Base-by-base conservation (phyloP, 2,113 vertebrate genomes). In the Python bivittatus region DNA sequence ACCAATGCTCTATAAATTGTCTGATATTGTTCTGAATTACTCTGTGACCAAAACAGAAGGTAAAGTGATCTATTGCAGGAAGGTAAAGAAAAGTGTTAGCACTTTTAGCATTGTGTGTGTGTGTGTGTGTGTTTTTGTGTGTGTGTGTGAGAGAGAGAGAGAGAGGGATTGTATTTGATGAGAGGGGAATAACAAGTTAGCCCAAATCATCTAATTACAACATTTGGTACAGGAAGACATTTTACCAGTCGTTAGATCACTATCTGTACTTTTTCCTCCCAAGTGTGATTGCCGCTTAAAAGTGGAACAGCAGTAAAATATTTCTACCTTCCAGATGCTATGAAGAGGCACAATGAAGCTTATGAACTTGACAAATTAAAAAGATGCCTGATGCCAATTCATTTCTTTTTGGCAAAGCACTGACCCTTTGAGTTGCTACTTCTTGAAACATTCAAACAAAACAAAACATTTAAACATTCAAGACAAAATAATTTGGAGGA, bases 331-430 rank as follows among this genome's bases (percentile, higher is more conserved):
- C 17, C 42, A 88, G 87, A 61, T 23, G 52, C 27, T 9, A 5
- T 11, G 72, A 61, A 92, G 25, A 25, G 42, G 38, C 11, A 84
- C 44, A 84, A 84, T 53, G 42, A n/a, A 44, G 33, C 84, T 84
- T 44, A 61, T 88, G 84, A 84, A 92, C 53, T 58, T 92, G 87
- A 89, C 12, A 88, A 54, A 89, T 89, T 89, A 92, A 88, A 88
- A 83, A 54, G 27, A 53, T 17, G 61, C 38, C 33, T 29, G 17
- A 72, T 88, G 42, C 12, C 86, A 84, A 48, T 84, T 57, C 23
- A 27, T 53, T 88, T 60, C 27, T 15, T 17, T 44, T 85, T 56
- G 48, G 17, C n/a, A 53, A 33, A 22, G 4, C 25, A 44, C 17
- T 15, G 10, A 29, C 23, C 6, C 23, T 88, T 20, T 23, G 53